These are phyloP conservation scores for Ichneumoninae sp. DNA, from an alignment of 2,888 invertebrate genomes.

Conservation along the genomic window DNA sequence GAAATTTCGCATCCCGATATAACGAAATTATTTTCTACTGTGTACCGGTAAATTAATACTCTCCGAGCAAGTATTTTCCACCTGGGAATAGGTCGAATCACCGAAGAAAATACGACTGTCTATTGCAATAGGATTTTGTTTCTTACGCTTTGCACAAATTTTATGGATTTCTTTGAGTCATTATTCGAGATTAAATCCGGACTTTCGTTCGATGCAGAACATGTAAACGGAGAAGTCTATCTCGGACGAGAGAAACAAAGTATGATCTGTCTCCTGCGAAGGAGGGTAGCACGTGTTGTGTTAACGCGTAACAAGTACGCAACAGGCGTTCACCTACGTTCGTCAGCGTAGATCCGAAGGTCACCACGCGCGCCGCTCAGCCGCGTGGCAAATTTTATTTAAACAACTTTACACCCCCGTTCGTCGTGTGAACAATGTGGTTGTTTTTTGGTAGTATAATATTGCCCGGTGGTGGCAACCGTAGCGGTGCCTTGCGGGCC, in stretches of 20 bases:
- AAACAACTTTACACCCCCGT: conserved; percentile 28
- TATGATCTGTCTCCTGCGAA: conserved; percentile 9
- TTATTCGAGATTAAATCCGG: neutral
- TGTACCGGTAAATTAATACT: neutral
- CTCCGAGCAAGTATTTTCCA: neutral
- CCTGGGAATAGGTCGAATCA: neutral
- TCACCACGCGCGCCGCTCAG: conserved; percentile 26
- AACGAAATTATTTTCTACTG: no score
- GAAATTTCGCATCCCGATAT: no score
- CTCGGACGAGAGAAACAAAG: neutral
- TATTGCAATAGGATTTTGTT: neutral
- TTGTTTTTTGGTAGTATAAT: conserved; percentile 9
- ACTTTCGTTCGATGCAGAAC: neutral
- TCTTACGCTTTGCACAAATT: neutral
- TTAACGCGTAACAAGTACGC: conserved; percentile 53
- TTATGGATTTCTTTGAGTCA: neutral
- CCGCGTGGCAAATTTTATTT: conserved; percentile 39
- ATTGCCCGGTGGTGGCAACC: conserved; percentile 30
- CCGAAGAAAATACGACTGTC: neutral
- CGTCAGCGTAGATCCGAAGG: conserved; percentile 19
- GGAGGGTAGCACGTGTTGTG: conserved; percentile 46
- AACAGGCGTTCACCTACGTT: conserved; percentile 65
- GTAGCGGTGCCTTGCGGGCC: conserved; percentile 70
- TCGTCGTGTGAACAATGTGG: neutral
- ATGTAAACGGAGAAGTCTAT: neutral